Evolutionary conservation across 2,113 vertebrate species (phyloP).

Genomic region (Alouatta palliata): DNA sequence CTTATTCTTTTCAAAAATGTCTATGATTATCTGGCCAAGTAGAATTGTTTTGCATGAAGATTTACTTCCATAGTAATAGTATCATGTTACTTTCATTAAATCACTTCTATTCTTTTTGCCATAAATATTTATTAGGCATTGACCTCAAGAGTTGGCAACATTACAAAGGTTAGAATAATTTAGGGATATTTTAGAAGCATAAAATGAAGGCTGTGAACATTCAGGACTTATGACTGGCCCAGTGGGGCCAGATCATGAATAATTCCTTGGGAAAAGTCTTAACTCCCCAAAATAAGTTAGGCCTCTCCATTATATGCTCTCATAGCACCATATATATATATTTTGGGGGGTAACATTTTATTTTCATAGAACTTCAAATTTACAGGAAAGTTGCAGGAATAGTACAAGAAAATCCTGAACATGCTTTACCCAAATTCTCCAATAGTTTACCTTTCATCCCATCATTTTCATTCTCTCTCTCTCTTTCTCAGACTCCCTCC

Average conservation of each 20-base stretch:
- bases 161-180: neutral
- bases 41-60: neutral
- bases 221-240: neutral
- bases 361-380: neutral
- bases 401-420: neutral
- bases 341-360: neutral
- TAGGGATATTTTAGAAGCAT: neutral
- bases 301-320: neutral
- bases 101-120: neutral
- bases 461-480: neutral
- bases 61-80: neutral
- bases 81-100: constrained; percentile 20
- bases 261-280: neutral
- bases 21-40: neutral
- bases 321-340: neutral
- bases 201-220: neutral
- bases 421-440: neutral
- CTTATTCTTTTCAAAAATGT: neutral
- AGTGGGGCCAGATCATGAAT: neutral
- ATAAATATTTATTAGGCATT: neutral
- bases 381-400: neutral
- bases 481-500: neutral
- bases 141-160: neutral
- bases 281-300: neutral
- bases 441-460: neutral